Conservation (phyloP, 2,113 vertebrate species). For the Ranitomeya variabilis region DNA sequence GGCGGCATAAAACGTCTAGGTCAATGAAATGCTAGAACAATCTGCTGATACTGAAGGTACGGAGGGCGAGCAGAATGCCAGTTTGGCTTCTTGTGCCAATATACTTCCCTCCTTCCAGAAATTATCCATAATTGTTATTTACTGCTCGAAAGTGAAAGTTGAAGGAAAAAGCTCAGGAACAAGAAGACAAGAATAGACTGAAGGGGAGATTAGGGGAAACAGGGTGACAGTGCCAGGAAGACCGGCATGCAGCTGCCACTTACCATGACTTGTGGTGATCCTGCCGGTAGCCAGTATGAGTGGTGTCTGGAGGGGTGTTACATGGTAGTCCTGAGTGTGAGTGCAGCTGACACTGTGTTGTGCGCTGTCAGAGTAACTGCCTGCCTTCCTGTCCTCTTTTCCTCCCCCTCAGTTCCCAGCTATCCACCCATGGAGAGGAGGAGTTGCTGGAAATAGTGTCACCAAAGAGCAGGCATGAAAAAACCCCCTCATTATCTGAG, state of each 20-base stretch:
- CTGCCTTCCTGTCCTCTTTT: neutral
- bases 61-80: neutral
- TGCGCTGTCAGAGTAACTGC: neutral
- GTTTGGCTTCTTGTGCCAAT: neutral
- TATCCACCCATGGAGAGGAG: neutral
- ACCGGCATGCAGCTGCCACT: neutral
- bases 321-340: neutral
- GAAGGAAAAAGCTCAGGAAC: neutral
- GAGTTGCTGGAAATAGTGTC: neutral
- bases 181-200: too few species aligned
- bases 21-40: neutral
- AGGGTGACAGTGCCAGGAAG: neutral
- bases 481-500: neutral
- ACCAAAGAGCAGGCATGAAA: neutral
- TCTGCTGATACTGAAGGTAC: neutral
- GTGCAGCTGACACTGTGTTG: neutral
- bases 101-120: neutral
- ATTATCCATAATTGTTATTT: neutral
- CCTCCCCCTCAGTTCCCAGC: neutral
- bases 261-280: conserved; percentile 9
- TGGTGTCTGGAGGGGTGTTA: neutral
- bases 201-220: neutral
- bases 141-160: neutral
- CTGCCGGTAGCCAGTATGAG: neutral
- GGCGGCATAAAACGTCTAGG: neutral